A percentile compares a stretch with the other conserved stretches of the same genome.
These are phyloP conservation scores for Ceyx cyanopectus DNA, from an alignment of 2,113 vertebrate species.

Conservation along the genomic window DNA sequence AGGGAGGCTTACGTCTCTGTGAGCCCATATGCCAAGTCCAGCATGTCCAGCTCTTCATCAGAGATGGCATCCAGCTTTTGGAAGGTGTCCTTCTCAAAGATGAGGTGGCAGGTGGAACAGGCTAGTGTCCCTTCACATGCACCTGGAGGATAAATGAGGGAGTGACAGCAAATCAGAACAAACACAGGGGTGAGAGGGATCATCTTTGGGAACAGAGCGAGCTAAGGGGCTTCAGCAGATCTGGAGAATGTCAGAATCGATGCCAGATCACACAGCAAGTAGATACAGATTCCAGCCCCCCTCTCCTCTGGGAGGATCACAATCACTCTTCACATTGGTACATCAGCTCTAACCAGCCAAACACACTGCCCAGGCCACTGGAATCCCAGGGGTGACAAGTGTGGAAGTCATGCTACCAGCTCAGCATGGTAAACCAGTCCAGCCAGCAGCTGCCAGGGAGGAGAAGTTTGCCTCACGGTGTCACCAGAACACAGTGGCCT, in stretches of 20 bases:
- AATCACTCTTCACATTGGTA: not conserved
- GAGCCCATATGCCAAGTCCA: slow-evolving; percentile 81
- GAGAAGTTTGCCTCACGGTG: not conserved
- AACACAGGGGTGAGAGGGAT: not conserved
- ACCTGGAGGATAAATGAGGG: slow-evolving; percentile 29
- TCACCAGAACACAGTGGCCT: not conserved
- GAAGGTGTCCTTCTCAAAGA: slow-evolving; percentile 77
- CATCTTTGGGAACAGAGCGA: not conserved
- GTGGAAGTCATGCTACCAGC: not conserved
- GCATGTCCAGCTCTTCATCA: slow-evolving; percentile 83
- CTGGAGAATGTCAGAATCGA: not conserved
- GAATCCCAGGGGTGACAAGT: not conserved
- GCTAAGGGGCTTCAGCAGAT: not conserved
- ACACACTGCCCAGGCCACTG: not conserved
- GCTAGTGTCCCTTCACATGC: slow-evolving; percentile 81
- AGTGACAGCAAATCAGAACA: not conserved
- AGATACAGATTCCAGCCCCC: not conserved
- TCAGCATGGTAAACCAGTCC: not conserved
- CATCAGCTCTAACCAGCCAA: not conserved
- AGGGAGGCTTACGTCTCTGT: slow-evolving; percentile 74
- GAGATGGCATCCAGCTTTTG: slow-evolving; percentile 69
- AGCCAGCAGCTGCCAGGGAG: not conserved
- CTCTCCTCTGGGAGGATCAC: not conserved
- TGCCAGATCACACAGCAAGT: not conserved
- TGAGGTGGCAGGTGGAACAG: slow-evolving; percentile 84